phyloP scores from a whole-genome alignment of 2,113 vertebrate species.

The Trichechus manatus region DNA sequence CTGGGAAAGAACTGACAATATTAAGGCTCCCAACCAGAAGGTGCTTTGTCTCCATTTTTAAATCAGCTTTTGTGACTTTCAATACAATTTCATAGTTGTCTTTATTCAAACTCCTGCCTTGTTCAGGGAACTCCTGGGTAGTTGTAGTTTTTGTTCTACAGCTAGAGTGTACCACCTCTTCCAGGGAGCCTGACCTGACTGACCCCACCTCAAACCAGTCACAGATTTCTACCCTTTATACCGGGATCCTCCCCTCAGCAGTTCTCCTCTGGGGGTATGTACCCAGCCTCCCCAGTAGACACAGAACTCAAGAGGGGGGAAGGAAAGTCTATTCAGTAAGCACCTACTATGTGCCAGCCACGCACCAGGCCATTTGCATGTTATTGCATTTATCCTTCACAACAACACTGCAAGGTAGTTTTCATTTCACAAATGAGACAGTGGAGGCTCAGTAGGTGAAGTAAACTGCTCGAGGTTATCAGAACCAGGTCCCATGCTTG shows the following conservation, averaged over 20 bases:
- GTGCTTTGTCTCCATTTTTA: not conserved
- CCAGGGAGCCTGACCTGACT: not conserved
- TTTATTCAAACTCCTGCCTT: not conserved
- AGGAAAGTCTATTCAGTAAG: not conserved
- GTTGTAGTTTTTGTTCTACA: not conserved
- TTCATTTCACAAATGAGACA: not conserved
- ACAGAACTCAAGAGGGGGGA: fast-evolving
- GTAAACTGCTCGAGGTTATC: not conserved
- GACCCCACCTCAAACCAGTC: not conserved
- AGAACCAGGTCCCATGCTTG: fast-evolving
- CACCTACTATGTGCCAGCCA: not conserved
- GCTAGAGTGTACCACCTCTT: not conserved
- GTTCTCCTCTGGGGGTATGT: not conserved
- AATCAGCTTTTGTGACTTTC: not conserved
- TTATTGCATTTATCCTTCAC: not conserved
- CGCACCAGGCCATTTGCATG: not conserved
- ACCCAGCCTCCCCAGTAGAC: not conserved
- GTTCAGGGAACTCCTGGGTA: not conserved
- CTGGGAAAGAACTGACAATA: too few relatives aligned
- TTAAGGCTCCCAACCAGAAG: not conserved
- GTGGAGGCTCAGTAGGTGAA: not conserved
- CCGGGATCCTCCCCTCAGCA: not conserved
- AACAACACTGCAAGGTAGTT: not conserved
- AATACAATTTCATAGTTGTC: not conserved
- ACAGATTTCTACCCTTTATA: too few relatives aligned